Base-by-base conservation (phyloP, 2,797 vertebrate species). In the Ptychadena robeensis region DNA sequence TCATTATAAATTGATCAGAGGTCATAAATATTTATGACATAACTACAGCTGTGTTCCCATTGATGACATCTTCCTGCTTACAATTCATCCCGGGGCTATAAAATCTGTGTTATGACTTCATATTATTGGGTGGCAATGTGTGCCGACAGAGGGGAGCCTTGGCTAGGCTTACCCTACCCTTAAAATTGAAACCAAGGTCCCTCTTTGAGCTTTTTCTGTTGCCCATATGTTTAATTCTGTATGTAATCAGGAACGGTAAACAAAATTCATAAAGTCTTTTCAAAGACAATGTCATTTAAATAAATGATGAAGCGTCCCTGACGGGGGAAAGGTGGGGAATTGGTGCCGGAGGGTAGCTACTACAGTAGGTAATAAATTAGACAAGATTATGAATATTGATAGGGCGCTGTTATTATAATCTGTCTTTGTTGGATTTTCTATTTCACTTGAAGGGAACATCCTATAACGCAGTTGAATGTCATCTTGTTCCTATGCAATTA, bases 281-380 rank as follows among this genome's bases (percentile, higher is more conserved):
- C 63, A 85, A n/a, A 86, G 59, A n/a, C 86, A 84, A 76, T 82
- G 5, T 83, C 80, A 86, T 86, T 28, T 86, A 87, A 87, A 73
- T 85, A 86, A 83, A 53, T 72, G 79, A 72, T 79, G 61, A 88
- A 48, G 35, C 80, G 0, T 85, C 86, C 77, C 59, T 79, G 73
- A 88, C 76, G 73, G 80, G 82, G 57, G 61, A 77, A 22, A 72
- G 79, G 25, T 80, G 4, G 44, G 77, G 44, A 86, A 88, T 86
- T 79, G 68, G 28, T 73, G 83, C 85, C 72, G 73, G 75, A 44
- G 79, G 25, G 7, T 80, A 0, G 0, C 83, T n/a, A 70, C 65
- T 59, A 68, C 63, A 8, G 40, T 18, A 69, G 32, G 2, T 44
- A 80, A 74, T 77, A 4, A 0, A 71, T 87, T 85, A 31, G 68